A percentile compares a stretch with the other conserved stretches of the same genome.
phyloP scores from a whole-genome alignment of 2,888 invertebrate species.

The Torymus tubicola region DNA sequence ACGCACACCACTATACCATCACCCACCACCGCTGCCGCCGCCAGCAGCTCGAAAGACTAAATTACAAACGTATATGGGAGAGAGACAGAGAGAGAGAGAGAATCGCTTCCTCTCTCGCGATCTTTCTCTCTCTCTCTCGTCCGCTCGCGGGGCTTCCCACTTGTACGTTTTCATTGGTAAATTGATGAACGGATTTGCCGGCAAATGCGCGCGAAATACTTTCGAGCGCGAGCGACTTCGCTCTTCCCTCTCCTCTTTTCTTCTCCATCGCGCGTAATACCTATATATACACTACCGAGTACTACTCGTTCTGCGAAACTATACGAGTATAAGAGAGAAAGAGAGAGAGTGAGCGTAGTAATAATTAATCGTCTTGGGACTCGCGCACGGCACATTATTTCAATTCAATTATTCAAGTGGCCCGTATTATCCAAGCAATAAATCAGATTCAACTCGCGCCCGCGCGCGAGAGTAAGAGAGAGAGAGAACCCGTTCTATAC shows the following conservation, averaged over 20 bases:
- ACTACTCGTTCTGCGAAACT: not conserved
- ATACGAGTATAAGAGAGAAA: too few relatives aligned
- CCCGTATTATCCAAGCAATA: constrained; percentile 68
- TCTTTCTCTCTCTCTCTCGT: not conserved
- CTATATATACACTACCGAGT: not conserved
- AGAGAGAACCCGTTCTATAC: constrained; percentile 57
- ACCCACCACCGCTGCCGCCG: not conserved
- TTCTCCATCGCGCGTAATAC: too few relatives aligned
- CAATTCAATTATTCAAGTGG: constrained; percentile 68
- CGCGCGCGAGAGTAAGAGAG: constrained; percentile 49
- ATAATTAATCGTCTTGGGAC: constrained; percentile 56
- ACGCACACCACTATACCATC: constrained; percentile 8
- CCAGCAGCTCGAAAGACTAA: not conserved
- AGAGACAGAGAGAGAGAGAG: not conserved
- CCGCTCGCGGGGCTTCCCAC: constrained; percentile 41
- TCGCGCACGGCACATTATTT: constrained; percentile 61
- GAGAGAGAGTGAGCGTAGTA: constrained; percentile 27
- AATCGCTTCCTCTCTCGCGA: not conserved
- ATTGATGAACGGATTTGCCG: constrained; percentile 45
- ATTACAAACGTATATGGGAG: not conserved
- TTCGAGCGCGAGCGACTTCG: constrained; percentile 31
- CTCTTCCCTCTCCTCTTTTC: constrained; percentile 1
- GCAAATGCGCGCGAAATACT: constrained; percentile 50
- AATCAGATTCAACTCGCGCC: constrained; percentile 66
- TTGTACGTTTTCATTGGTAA: constrained; percentile 56